Percentiles rank a stretch among this genome's conserved stretches.
phyloP scores from a whole-genome alignment of 2,113 vertebrate genomes.

The Machaerirhynchus nigripectus region DNA sequence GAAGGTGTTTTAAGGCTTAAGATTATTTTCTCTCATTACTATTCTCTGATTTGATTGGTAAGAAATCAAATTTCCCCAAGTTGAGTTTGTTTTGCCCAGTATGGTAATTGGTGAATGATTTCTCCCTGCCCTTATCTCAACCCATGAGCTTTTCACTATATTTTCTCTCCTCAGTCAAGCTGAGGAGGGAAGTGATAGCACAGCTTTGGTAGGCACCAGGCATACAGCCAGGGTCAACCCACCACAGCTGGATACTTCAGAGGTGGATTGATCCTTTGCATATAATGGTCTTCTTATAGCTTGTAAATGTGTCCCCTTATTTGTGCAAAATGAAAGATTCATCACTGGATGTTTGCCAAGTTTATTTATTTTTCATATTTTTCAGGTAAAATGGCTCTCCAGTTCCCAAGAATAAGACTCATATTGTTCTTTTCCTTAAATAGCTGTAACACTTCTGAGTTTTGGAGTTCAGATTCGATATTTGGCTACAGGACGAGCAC shows the following conservation, averaged over 20 bases:
- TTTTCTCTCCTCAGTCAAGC: not conserved
- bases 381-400: not conserved
- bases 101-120: not conserved
- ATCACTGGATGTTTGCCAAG: not conserved
- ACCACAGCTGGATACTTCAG: not conserved
- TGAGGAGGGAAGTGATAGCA: not conserved
- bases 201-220: not conserved
- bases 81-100: not conserved
- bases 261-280: not conserved
- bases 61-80: not conserved
- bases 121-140: not conserved
- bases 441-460: not conserved
- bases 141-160: not conserved
- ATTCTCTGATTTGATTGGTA: not conserved
- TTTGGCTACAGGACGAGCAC: not conserved
- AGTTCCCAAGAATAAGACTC: not conserved
- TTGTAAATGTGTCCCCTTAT: not conserved
- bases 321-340: not conserved
- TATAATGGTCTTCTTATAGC: not conserved
- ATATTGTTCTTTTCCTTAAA: not conserved
- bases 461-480: not conserved
- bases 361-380: not conserved
- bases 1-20: not conserved
- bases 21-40: not conserved
- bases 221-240: not conserved